Evolutionary conservation across 53 echinoderm and acorn worm species (phyloP), one percentile per base, ranked within the genome.

Genomic region (Temnopleurus reevesii): DNA sequence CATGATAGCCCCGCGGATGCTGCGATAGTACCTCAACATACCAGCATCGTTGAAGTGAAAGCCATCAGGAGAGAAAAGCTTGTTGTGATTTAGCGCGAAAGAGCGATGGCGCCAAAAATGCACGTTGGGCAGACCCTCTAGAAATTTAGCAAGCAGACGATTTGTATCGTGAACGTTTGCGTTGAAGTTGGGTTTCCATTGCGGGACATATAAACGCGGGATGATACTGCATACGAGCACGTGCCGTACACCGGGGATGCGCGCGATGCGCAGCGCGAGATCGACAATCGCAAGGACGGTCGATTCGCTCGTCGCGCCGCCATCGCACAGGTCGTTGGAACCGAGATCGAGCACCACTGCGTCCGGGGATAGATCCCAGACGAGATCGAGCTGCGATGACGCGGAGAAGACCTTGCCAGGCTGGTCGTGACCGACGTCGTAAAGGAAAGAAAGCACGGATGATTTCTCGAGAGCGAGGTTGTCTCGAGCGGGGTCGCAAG

Each of bases 261-360:
- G 88, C 19, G 71, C 88, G n/a, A 87, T 87, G 10, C 88, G 88
- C 12, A 87, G 88, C 66, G 66, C 65, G 9, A 87, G 71, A 87
- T 87, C 71, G 7, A 66, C 66, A 13, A 87, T 64, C 34, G 88
- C 46, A 1, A 47, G 65, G 1, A 34, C 88, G 8, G 53, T 66
- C 29, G 88, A 65, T 66, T 87, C 88, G 66, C 53, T 18, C 15
- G 46, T 87, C 13, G 88, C 88, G 71, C 53, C 13, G 21, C 65
- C 29, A 12, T 65, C 88, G 71, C 88, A 87, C 21, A 91, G 81
- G 51, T 91, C 88, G 47, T 91, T 91, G 2, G 91, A 87, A 1
- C 91, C 91, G 24, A 91, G 87, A 88, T 91, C 87, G 46, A 87
- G 34, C 13, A 77, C 91, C 79, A 91, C 91, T 46, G 87, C 79